Evolutionary conservation across 2,797 vertebrate species (phyloP).

Genomic region (Aythya fuligula): DNA sequence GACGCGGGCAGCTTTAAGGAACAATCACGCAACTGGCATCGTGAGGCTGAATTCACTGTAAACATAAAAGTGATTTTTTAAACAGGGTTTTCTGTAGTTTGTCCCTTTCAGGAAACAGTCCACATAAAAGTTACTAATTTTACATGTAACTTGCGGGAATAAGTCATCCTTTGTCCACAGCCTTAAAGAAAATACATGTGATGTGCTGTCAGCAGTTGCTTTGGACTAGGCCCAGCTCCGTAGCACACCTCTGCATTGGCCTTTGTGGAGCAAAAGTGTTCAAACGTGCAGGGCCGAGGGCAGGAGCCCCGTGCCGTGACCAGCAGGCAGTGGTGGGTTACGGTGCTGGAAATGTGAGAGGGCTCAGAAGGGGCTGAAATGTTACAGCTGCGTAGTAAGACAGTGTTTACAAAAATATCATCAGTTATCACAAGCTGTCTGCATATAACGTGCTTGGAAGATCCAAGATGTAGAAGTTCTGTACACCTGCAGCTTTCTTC

Average conservation of each 20-base stretch:
- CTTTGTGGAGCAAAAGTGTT: not conserved
- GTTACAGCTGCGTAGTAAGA: not conserved
- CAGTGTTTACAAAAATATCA: not conserved
- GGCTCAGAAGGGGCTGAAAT: not conserved
- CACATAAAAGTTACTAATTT: not conserved
- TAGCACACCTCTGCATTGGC: accelerated
- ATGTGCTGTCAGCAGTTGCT: not conserved
- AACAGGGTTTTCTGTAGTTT: not conserved
- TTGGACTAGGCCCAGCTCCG: too few species aligned
- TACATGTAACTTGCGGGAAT: too few species aligned
- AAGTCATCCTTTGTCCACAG: not conserved
- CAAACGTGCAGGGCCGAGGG: not conserved
- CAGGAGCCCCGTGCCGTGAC: not conserved
- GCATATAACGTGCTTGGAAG: not conserved
- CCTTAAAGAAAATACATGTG: accelerated
- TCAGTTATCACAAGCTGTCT: not conserved
- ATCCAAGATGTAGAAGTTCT: not conserved
- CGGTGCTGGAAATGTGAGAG: not conserved
- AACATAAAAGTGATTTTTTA: not conserved
- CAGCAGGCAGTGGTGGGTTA: not conserved
- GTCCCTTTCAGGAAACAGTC: not conserved
- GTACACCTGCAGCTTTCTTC: not conserved
- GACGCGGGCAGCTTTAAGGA: not conserved
- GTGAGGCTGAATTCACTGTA: not conserved
- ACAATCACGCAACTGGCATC: not conserved